Evolutionary conservation across 1,140 invertebrate species (phyloP).

Genomic region (Drosophila pruinosa): DNA sequence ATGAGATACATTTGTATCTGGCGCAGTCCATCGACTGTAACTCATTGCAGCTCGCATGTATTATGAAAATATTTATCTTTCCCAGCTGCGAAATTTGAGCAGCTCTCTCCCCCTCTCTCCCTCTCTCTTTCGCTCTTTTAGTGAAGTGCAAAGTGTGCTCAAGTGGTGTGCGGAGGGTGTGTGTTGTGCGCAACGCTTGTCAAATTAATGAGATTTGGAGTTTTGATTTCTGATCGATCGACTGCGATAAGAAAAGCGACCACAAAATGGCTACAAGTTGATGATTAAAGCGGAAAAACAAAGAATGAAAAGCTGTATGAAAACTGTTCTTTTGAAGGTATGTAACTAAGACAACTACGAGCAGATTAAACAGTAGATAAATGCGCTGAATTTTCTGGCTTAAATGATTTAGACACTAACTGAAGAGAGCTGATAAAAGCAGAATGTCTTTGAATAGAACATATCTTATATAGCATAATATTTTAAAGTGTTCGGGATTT

Average conservation of each 20-base stretch:
- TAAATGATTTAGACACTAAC: too few species aligned
- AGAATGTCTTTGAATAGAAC: too few species aligned
- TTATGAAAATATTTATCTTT: conserved; percentile 74
- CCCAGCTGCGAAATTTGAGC: conserved; percentile 54
- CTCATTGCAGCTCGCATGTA: too few species aligned
- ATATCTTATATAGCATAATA: too few species aligned
- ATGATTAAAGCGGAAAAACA: conserved; percentile 4
- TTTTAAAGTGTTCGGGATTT: too few species aligned
- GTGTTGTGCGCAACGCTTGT: conserved; percentile 48
- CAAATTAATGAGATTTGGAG: conserved; percentile 74
- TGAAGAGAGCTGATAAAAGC: too few species aligned
- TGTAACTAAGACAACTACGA: too few species aligned
- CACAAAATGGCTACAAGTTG: not conserved
- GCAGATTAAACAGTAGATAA: too few species aligned
- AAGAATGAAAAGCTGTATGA: conserved; percentile 6
- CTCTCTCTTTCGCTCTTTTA: not conserved
- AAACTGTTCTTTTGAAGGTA: too few species aligned
- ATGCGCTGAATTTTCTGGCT: too few species aligned
- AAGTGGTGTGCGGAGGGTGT: conserved; percentile 19
- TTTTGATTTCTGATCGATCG: conserved; percentile 78
- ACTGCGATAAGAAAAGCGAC: conserved; percentile 32
- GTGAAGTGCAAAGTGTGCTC: conserved; percentile 17
- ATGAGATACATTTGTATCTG: conserved; percentile 13
- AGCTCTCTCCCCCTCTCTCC: not conserved
- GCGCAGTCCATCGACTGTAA: too few species aligned